Percentiles rank a stretch among this genome's conserved stretches.
These are phyloP conservation scores for Motacilla tschutschensis DNA, from an alignment of 2,113 vertebrate species.

Conservation along the genomic window DNA sequence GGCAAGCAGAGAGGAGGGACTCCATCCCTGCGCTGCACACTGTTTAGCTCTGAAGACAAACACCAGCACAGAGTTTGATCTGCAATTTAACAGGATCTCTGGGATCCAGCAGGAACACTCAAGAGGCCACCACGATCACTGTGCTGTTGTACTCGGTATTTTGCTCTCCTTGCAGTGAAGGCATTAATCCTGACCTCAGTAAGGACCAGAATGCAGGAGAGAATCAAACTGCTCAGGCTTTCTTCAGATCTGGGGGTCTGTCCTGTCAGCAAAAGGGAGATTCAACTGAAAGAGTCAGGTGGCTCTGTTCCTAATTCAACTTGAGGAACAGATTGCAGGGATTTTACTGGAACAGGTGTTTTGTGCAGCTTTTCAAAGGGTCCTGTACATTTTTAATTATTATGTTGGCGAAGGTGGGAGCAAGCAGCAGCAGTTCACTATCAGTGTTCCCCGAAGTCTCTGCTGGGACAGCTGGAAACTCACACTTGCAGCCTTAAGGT, in stretches of 20 bases:
- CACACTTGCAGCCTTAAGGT: not conserved
- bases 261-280: not conserved
- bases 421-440: not conserved
- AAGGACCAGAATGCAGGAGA: not conserved
- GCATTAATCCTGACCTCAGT: not conserved
- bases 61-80: not conserved
- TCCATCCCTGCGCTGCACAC: fast-evolving
- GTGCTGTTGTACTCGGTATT: fast-evolving
- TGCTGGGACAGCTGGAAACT: not conserved
- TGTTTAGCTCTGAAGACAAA: not conserved
- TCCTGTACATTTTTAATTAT: not conserved
- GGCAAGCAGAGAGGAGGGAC: not conserved
- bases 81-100: not conserved
- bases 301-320: not conserved
- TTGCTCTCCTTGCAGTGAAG: not conserved
- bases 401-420: not conserved
- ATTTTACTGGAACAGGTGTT: not conserved
- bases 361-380: not conserved
- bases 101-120: not conserved
- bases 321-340: not conserved
- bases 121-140: not conserved
- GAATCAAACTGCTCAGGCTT: not conserved
- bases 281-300: not conserved
- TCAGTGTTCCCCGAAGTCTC: not conserved
- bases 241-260: not conserved